These are phyloP conservation scores for Actenoides hombroni DNA, from an alignment of 2,113 vertebrate species.

Conservation along the genomic window DNA sequence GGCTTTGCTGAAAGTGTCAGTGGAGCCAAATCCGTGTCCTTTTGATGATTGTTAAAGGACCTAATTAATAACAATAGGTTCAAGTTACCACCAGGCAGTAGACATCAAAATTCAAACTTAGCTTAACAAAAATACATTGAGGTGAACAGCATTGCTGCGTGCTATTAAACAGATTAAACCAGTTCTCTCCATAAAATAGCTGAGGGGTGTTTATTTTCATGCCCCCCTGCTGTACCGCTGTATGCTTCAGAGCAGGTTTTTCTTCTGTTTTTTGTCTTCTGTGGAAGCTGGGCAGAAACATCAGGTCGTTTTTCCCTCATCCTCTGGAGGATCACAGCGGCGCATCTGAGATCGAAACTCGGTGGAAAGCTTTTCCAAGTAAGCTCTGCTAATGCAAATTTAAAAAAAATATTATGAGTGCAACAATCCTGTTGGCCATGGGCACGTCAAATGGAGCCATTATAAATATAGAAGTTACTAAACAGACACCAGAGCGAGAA, in stretches of 20 bases:
- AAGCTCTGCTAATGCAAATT: neutral
- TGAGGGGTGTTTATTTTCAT: neutral
- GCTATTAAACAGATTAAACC: constrained; percentile 1
- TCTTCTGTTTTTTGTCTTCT: neutral
- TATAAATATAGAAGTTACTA: constrained; percentile 50
- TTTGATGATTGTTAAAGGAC: neutral
- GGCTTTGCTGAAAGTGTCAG: neutral
- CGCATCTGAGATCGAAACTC: neutral
- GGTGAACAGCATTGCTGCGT: neutral
- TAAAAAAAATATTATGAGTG: neutral
- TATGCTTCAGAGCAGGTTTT: neutral
- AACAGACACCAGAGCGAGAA: neutral
- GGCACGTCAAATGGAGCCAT: neutral
- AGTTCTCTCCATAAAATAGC: neutral
- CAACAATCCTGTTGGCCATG: neutral
- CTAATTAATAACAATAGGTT: neutral
- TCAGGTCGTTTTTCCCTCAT: neutral
- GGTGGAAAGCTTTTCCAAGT: neutral
- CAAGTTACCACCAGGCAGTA: neutral
- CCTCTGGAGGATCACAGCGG: neutral
- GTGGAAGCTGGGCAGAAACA: neutral
- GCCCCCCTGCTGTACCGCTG: neutral
- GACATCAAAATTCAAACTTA: neutral
- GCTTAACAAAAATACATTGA: neutral
- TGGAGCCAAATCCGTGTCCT: neutral